These are phyloP conservation scores for Falcunculus frontatus DNA, from an alignment of 2,113 vertebrate species.

Conservation along the genomic window DNA sequence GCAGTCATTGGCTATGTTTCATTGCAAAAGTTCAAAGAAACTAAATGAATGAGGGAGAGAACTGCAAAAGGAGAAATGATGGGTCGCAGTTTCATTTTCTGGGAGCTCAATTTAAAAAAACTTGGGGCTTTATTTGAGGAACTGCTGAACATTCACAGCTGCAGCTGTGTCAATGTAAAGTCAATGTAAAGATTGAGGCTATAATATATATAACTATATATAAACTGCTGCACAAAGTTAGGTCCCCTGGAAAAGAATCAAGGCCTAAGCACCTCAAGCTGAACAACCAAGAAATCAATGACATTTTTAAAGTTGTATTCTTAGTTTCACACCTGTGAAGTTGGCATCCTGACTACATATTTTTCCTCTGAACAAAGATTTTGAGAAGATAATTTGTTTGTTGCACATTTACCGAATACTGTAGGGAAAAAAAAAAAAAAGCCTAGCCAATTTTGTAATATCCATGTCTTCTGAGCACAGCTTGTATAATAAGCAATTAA, in stretches of 20 bases:
- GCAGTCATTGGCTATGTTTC: neutral
- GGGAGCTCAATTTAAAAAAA: slow-evolving; percentile 40
- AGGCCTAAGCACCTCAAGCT: slow-evolving; percentile 1
- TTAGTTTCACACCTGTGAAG: neutral
- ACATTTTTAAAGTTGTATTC: neutral
- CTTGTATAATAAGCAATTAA: neutral
- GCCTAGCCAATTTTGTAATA: neutral
- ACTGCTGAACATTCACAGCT: slow-evolving; percentile 53
- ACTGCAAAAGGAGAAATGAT: slow-evolving; percentile 7
- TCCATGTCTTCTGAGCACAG: neutral
- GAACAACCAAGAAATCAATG: neutral
- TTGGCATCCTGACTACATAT: neutral
- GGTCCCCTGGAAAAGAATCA: slow-evolving; percentile 4
- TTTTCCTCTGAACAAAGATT: neutral
- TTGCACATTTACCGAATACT: neutral
- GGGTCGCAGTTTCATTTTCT: slow-evolving; percentile 11
- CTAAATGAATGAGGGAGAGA: neutral
- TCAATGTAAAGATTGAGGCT: slow-evolving; percentile 24
- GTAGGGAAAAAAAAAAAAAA: too few relatives aligned
- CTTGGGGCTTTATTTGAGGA: slow-evolving; percentile 41
- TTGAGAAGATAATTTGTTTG: neutral
- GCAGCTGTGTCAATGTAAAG: slow-evolving; percentile 51
- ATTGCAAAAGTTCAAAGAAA: neutral
- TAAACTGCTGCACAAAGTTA: slow-evolving; percentile 24
- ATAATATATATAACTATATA: slow-evolving; percentile 38